Percentiles rank a stretch among this genome's conserved stretches.
Conservation (phyloP, 2,888 invertebrate genomes). For the Alsophila aescularia region DNA sequence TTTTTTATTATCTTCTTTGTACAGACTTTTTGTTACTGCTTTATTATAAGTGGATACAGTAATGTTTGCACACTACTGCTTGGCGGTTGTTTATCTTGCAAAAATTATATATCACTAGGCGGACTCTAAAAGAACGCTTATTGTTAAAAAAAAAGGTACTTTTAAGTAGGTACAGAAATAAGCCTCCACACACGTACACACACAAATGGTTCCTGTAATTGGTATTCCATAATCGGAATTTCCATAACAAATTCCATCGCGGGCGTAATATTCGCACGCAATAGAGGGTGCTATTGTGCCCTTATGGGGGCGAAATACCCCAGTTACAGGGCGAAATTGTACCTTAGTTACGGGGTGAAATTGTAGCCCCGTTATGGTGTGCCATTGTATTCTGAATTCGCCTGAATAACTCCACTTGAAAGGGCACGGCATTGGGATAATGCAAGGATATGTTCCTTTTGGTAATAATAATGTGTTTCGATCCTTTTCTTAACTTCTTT, state of each 20-base stretch:
- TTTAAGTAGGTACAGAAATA: neutral
- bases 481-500: neutral
- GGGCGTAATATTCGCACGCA: constrained; percentile 37
- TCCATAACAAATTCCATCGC: constrained; percentile 36
- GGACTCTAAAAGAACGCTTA: too few species aligned
- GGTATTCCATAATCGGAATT: constrained; percentile 39
- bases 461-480: neutral
- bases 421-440: neutral
- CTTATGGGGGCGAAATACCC: constrained; percentile 28
- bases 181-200: neutral
- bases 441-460: neutral
- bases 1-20: too few species aligned
- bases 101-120: too few species aligned
- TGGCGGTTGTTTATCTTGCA: too few species aligned
- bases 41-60: too few species aligned
- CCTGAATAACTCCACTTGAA: constrained; percentile 12
- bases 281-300: constrained; percentile 31
- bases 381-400: constrained; percentile 33
- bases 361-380: constrained; percentile 17
- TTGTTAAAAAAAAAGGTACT: too few species aligned
- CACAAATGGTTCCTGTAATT: constrained; percentile 33
- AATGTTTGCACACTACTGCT: too few species aligned
- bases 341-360: constrained; percentile 15
- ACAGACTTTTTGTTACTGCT: too few species aligned
- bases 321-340: constrained; percentile 10